Conservation (phyloP, 2,888 invertebrate species). For the Cheilosia vernalis region DNA sequence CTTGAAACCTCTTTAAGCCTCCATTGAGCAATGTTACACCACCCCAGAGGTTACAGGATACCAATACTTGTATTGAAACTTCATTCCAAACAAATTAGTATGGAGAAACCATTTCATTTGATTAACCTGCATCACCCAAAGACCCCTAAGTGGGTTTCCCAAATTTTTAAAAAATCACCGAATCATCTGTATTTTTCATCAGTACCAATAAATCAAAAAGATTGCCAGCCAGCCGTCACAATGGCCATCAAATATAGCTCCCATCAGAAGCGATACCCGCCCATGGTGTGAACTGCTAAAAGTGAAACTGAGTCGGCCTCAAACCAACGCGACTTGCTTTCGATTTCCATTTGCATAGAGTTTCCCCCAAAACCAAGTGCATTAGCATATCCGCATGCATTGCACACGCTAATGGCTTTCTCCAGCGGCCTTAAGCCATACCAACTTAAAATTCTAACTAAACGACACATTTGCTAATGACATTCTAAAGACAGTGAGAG, state of each 20-base stretch:
- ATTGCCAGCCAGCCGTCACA: background rate
- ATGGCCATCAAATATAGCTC: background rate
- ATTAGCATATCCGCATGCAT: constrained; percentile 36
- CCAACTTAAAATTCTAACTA: constrained; percentile 21
- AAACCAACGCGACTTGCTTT: constrained; percentile 38
- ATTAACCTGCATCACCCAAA: too few species aligned
- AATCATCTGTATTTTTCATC: too few species aligned
- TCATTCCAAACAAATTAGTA: too few species aligned
- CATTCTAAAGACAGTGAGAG: constrained; percentile 29
- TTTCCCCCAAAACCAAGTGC: constrained; percentile 40
- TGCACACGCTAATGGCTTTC: constrained; percentile 49
- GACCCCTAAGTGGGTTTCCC: too few species aligned
- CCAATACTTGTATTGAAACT: too few species aligned
- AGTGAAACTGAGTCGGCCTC: constrained; percentile 46
- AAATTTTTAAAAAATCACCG: too few species aligned
- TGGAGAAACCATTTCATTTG: too few species aligned
- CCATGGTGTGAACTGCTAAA: constrained; percentile 8
- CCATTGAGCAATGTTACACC: too few species aligned
- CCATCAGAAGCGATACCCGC: background rate
- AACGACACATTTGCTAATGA: background rate
- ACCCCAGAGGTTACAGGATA: too few species aligned
- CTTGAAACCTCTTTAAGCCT: too few species aligned
- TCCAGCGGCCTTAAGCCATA: constrained; percentile 1
- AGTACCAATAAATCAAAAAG: background rate
- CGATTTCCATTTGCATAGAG: constrained; percentile 42